phyloP scores from a whole-genome alignment of 2,888 invertebrate genomes.

The Disparrhopalites patrizii region DNA sequence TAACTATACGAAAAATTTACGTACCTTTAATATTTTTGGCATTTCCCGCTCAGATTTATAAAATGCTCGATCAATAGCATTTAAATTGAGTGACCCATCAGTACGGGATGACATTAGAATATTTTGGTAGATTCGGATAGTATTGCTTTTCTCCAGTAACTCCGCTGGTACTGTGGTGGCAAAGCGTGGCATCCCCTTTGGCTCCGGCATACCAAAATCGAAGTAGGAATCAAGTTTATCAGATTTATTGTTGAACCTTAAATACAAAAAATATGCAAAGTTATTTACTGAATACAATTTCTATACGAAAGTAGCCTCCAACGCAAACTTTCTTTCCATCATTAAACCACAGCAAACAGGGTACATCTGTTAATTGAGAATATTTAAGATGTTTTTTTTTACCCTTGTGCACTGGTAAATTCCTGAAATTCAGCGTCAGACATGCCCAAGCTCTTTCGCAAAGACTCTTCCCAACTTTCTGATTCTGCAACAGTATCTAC shows the following conservation, averaged over 20 bases:
- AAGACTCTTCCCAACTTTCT: constrained; percentile 9
- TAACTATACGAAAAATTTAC: neutral
- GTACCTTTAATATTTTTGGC: too few relatives aligned
- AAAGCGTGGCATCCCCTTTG: constrained; percentile 12
- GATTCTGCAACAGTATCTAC: neutral
- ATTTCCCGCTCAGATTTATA: constrained; percentile 12
- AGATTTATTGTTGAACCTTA: constrained; percentile 9
- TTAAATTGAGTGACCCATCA: neutral
- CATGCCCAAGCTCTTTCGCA: neutral
- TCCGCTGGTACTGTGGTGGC: neutral
- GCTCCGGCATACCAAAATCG: constrained; percentile 21
- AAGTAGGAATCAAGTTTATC: neutral
- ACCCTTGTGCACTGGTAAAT: constrained; percentile 19
- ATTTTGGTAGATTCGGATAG: constrained; percentile 18
- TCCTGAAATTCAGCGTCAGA: neutral
- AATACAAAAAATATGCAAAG: too few relatives aligned
- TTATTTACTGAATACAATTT: too few relatives aligned
- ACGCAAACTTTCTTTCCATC: neutral
- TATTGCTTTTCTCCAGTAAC: neutral
- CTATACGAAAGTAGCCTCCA: too few relatives aligned
- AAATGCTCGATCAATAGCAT: constrained; percentile 21
- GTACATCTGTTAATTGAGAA: neutral
- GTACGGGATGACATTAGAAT: neutral
- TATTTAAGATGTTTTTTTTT: too few relatives aligned
- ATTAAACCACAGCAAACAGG: neutral